A percentile compares a stretch with the other conserved stretches of the same genome.
phyloP scores from a whole-genome alignment of 2,113 vertebrate species.

The Phrynosoma blainvillii region DNA sequence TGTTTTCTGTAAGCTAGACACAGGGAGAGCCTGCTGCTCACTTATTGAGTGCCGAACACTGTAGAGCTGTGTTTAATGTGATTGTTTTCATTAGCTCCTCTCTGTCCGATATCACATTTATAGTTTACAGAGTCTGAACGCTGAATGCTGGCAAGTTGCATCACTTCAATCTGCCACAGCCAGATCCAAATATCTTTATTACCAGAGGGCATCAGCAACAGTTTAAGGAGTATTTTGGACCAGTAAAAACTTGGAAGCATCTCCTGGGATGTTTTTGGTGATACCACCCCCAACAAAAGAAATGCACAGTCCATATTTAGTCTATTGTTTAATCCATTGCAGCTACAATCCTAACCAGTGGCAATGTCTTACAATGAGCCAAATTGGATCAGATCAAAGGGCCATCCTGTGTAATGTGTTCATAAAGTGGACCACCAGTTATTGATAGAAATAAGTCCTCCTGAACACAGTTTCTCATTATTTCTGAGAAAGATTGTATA shows the following conservation, averaged over 20 bases:
- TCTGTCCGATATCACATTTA: slow-evolving; percentile 87
- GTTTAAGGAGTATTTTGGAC: slow-evolving; percentile 61
- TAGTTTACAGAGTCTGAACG: slow-evolving; percentile 82
- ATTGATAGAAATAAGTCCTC: not conserved
- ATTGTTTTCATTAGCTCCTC: slow-evolving; percentile 96
- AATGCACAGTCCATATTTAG: not conserved
- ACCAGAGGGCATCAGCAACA: slow-evolving; percentile 54
- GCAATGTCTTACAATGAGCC: no score
- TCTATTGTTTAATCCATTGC: not conserved
- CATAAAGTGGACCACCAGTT: no score
- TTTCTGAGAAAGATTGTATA: not conserved
- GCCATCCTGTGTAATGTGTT: no score
- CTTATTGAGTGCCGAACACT: slow-evolving; percentile 90
- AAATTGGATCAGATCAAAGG: no score
- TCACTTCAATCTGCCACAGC: slow-evolving; percentile 78
- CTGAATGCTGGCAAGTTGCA: slow-evolving; percentile 72
- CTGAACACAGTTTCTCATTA: not conserved
- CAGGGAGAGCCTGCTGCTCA: slow-evolving; percentile 89
- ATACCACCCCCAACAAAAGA: not conserved
- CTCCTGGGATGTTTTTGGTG: not conserved
- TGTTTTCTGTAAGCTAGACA: slow-evolving; percentile 93
- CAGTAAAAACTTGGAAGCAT: slow-evolving; percentile 16
- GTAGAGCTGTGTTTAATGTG: slow-evolving; percentile 94
- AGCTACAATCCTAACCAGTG: not conserved
- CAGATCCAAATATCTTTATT: slow-evolving; percentile 65